Percentiles rank a stretch among this genome's conserved stretches.
Conservation (phyloP, 2,888 invertebrate genomes). For the Phytoseiulus persimilis region DNA sequence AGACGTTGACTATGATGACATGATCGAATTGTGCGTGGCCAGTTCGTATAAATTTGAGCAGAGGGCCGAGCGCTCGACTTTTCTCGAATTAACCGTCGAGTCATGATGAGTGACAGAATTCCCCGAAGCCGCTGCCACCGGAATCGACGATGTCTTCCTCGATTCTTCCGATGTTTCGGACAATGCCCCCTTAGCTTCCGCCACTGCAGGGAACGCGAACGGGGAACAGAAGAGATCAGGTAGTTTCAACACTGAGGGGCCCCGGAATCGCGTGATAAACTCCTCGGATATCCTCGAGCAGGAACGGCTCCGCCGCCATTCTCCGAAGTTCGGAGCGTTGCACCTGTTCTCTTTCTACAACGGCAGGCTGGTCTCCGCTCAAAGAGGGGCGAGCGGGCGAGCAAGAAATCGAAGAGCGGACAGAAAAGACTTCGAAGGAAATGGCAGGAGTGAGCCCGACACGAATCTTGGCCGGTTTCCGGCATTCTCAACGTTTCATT, state of each 20-base stretch:
- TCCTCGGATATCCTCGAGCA: not conserved
- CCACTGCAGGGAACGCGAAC: not conserved
- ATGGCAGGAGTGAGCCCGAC: not conserved
- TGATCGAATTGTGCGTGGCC: no score
- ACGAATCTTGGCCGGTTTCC: not conserved
- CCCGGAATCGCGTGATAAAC: not conserved
- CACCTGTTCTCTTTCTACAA: not conserved
- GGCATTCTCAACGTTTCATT: not conserved
- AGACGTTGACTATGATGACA: no score
- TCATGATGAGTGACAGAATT: no score
- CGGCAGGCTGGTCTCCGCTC: not conserved
- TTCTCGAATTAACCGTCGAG: no score
- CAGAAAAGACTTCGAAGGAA: not conserved
- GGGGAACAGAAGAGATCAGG: not conserved
- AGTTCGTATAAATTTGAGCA: no score
- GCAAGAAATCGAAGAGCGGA: not conserved
- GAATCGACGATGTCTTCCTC: no score
- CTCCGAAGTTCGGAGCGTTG: not conserved
- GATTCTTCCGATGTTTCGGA: no score
- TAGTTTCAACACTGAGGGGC: not conserved
- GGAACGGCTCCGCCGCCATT: not conserved
- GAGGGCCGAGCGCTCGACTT: no score
- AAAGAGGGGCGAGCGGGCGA: not conserved
- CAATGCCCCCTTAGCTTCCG: no score
- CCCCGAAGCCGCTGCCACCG: no score